Percentiles rank a stretch among this genome's conserved stretches.
phyloP scores from a whole-genome alignment of 2,113 vertebrate species.

The Melierax canorus region DNA sequence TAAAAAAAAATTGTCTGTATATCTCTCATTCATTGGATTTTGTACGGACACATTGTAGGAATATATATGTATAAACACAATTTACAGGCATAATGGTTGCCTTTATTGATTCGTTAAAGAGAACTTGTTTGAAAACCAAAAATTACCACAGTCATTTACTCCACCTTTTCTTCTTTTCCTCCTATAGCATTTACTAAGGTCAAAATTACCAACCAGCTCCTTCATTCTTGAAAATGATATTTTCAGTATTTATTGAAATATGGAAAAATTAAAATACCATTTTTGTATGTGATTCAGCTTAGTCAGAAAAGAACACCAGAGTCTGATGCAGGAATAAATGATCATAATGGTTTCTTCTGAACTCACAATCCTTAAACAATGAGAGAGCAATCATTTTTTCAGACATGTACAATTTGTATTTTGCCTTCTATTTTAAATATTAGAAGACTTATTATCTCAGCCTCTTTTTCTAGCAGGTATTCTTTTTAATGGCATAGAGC shows the following conservation, averaged over 20 bases:
- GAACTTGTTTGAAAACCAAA: background rate
- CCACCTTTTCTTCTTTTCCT: background rate
- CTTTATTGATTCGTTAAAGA: background rate
- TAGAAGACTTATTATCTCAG: background rate
- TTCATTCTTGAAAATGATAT: fast-evolving
- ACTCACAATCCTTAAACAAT: background rate
- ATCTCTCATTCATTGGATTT: background rate
- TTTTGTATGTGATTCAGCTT: background rate
- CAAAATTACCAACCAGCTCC: background rate
- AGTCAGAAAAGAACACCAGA: background rate
- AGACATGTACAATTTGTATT: background rate
- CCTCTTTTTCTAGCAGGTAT: background rate
- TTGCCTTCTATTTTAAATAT: background rate
- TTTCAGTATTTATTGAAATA: background rate
- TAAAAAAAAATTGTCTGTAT: background rate
- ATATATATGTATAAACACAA: background rate
- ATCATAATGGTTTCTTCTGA: background rate
- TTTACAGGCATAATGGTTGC: background rate
- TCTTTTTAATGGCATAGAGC: background rate
- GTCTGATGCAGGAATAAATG: background rate
- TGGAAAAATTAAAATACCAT: background rate
- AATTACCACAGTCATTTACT: background rate
- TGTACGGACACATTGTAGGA: background rate
- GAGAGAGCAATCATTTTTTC: background rate
- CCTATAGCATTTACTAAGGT: background rate